Conservation (phyloP, 2,113 vertebrate genomes). For the Gavia stellata region DNA sequence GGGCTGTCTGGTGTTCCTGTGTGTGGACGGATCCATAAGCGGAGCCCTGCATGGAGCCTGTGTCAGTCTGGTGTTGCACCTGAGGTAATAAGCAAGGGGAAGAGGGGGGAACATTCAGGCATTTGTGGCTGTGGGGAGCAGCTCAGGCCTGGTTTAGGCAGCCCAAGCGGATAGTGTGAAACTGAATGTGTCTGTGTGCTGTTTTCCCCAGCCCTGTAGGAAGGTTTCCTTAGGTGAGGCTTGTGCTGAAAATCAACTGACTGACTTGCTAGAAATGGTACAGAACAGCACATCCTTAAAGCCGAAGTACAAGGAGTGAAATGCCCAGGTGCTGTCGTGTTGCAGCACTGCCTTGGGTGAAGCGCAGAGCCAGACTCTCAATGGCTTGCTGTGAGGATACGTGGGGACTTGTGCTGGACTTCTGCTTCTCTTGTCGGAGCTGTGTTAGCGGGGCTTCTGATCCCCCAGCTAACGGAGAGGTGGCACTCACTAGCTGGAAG, state of each 20-base stretch:
- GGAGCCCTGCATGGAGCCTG: fast-evolving
- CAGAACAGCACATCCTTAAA: background rate
- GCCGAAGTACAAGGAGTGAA: background rate
- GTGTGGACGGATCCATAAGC: too few species aligned
- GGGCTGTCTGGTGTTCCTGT: background rate
- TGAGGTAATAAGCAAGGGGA: background rate
- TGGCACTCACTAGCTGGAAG: background rate
- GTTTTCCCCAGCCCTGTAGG: background rate
- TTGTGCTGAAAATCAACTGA: background rate
- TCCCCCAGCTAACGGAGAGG: fast-evolving
- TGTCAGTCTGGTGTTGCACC: fast-evolving
- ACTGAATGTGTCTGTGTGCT: fast-evolving
- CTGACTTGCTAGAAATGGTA: too few species aligned
- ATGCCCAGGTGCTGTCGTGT: fast-evolving
- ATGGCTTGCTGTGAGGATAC: fast-evolving
- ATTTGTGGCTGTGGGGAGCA: background rate
- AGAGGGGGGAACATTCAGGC: fast-evolving
- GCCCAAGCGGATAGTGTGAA: fast-evolving
- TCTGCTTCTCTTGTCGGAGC: background rate
- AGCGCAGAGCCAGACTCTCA: fast-evolving
- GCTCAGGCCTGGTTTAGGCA: background rate
- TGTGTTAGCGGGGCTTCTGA: background rate
- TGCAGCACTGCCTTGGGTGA: background rate
- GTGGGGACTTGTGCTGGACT: background rate
- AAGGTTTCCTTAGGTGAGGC: background rate